Conservation (phyloP, 1,140 invertebrate genomes). For the Drosophila obscura region DNA sequence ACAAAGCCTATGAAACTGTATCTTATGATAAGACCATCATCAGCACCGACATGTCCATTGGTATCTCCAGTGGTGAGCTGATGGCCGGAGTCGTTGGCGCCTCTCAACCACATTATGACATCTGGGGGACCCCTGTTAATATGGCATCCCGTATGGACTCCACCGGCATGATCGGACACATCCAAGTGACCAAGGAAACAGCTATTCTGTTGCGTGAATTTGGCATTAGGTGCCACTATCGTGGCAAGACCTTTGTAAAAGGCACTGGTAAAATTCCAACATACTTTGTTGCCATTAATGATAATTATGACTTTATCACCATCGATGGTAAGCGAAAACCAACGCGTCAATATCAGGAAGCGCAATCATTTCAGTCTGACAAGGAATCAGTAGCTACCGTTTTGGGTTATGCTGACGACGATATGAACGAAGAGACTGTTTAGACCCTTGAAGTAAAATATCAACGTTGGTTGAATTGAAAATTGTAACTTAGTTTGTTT, state of each 20-base stretch:
- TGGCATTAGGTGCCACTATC: slow-evolving; percentile 25
- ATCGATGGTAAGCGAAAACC: background rate
- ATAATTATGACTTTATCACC: slow-evolving; percentile 1
- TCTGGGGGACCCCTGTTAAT: slow-evolving; percentile 97
- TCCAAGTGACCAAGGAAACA: slow-evolving; percentile 91
- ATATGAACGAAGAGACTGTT: no score
- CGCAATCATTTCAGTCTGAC: no score
- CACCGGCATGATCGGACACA: slow-evolving; percentile 89
- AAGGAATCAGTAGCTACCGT: no score
- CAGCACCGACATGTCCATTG: slow-evolving; percentile 65
- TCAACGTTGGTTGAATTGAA: no score
- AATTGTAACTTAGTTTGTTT: no score
- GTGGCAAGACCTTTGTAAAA: slow-evolving; percentile 36
- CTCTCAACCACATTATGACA: slow-evolving; percentile 91
- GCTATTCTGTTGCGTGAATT: slow-evolving; percentile 86
- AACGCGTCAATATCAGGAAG: background rate
- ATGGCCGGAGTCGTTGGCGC: slow-evolving; percentile 96
- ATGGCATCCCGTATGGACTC: slow-evolving; percentile 96
- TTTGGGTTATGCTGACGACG: no score
- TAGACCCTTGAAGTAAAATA: background rate
- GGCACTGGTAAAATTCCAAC: slow-evolving; percentile 35
- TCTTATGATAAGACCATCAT: slow-evolving; percentile 13
- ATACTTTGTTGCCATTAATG: slow-evolving; percentile 28
- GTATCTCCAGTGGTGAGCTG: slow-evolving; percentile 92
- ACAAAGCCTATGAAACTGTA: slow-evolving; percentile 19